Base-by-base conservation (phyloP, 2,888 invertebrate species). In the Cephonodes hylas region DNA sequence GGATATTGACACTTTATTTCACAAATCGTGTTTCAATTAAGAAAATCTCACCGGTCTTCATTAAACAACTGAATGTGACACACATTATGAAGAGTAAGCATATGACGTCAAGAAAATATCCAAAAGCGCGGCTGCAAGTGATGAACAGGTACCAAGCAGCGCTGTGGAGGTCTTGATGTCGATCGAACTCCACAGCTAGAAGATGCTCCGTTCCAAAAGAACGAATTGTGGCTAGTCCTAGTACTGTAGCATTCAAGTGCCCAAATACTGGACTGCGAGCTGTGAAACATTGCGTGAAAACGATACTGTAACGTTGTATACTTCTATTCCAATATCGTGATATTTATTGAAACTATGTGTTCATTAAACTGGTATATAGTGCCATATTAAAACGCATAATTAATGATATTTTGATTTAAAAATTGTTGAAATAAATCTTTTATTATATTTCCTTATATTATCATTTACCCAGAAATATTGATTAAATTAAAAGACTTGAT, bases 221-320 rank as follows among this genome's bases (percentile, higher is more conserved):
- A 62, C 98, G 89, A 53, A 98, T 96, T 0, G 97, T 97, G 0
- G 96, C 94, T 22, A 97, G 84, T 0, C 97, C 97, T 70, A 96
- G 94, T 2, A 98, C 90, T 0, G 96, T 95, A 7, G 96, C 95
- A 76, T 95, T 96, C 42, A 97, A 88, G 81, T 97, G 97, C 0
- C 96, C 94, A 80, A 96, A 97, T 0, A 97, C 96, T 0, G 97
- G 97, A 76, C 97, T 96, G 62, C 96, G 94, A 70, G 96, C 97
- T 97, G 88, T 31, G 63, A 42, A 48, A 38, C 10, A 13, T 38
- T 15, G 2, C 3, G 22, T 34, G 22, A 0, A 18, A 38, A 22
- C 2, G 0, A 13, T 13, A 34, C 13, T 34, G 3, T 34, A 34
- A 1, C 1, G 1, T 13, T 3, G n/a, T 38, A n/a, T n/a, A n/a